Percentiles rank a stretch among this genome's conserved stretches.
Conservation (phyloP, 2,888 invertebrate genomes). For the Auanema freiburgensis region DNA sequence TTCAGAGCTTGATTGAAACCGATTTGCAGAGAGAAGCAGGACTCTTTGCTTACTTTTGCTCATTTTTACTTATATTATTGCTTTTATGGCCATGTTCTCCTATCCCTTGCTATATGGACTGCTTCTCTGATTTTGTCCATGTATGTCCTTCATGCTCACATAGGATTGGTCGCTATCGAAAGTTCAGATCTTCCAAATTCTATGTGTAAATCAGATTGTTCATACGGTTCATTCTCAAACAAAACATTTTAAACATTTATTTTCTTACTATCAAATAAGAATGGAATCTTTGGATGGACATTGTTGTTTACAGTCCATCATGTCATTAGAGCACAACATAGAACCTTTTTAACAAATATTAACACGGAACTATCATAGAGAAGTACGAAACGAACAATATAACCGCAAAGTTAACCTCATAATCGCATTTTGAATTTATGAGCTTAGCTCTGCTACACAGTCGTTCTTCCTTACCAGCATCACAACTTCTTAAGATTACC, state of each 20-base stretch:
- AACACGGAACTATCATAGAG: no score
- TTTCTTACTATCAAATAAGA: no score
- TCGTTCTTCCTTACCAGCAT: no score
- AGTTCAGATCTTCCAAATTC: constrained; percentile 41
- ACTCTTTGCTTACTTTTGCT: constrained; percentile 50
- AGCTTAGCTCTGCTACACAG: no score
- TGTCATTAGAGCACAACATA: no score
- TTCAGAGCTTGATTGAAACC: constrained; percentile 56
- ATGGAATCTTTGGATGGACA: no score
- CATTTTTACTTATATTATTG: constrained; percentile 39
- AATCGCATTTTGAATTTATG: no score
- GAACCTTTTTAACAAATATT: no score
- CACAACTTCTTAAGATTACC: no score
- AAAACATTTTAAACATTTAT: not conserved
- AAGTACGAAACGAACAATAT: no score
- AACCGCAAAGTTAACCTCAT: no score
- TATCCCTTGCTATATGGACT: constrained; percentile 52
- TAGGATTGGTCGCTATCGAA: constrained; percentile 48
- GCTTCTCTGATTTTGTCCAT: constrained; percentile 56
- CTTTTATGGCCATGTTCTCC: constrained; percentile 60
- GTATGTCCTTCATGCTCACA: constrained; percentile 57
- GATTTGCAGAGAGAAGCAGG: constrained; percentile 51
- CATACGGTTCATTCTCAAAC: not conserved
- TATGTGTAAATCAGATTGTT: constrained; percentile 41
- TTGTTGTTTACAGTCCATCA: no score